phyloP scores from a whole-genome alignment of 2,113 vertebrate genomes.

The Aramus guarauna region DNA sequence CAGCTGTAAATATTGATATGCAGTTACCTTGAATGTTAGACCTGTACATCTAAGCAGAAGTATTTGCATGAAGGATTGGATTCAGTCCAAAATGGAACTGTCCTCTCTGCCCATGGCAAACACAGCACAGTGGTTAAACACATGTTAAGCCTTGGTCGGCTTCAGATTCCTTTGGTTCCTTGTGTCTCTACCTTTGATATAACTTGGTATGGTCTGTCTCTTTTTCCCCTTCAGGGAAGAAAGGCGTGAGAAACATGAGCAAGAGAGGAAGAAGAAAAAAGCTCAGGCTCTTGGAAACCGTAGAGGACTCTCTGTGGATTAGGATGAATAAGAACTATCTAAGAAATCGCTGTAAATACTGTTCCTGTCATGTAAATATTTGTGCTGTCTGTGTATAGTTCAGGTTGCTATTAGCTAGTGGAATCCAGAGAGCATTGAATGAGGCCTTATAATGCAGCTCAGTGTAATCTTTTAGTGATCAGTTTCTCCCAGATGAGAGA shows the following conservation, averaged over 20 bases:
- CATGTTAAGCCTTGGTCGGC: neutral
- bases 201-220: neutral
- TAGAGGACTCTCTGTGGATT: conserved; percentile 74
- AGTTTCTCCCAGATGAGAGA: neutral
- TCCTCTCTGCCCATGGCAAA: neutral
- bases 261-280: conserved; percentile 85
- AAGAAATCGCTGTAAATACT: conserved; percentile 23
- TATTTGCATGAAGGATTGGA: neutral
- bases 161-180: neutral
- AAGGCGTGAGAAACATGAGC: conserved; percentile 72
- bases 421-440: neutral
- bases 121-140: neutral
- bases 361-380: conserved; percentile 53
- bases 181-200: neutral
- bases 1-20: neutral
- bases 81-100: neutral
- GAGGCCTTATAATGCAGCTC: neutral
- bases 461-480: neutral
- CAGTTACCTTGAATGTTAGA: neutral
- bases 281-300: conserved; percentile 74
- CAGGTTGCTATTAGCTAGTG: neutral
- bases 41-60: neutral
- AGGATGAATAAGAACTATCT: neutral
- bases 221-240: conserved; percentile 73
- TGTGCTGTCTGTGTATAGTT: neutral